A percentile compares a stretch with the other conserved stretches of the same genome.
Evolutionary conservation across 2,797 vertebrate species (phyloP).

Genomic region (Rousettus madagascariensis): DNA sequence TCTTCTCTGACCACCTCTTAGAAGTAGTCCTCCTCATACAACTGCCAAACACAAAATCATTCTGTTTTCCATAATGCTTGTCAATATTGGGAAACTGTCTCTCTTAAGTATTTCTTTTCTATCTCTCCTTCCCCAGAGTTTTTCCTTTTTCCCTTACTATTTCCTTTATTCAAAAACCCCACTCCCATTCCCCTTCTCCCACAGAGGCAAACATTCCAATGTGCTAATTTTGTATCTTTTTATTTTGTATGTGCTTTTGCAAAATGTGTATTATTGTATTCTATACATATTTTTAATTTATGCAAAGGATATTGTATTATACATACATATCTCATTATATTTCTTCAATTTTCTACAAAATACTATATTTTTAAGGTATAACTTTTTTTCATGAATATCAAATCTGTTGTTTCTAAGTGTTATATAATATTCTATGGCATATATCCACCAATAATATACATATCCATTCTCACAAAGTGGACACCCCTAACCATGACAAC

Average conservation of each 20-base stretch:
- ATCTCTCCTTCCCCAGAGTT: not conserved
- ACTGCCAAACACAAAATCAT: too few species aligned
- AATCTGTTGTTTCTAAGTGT: not conserved
- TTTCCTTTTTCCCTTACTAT: not conserved
- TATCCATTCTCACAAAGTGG: not conserved
- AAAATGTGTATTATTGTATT: slow-evolving; percentile 16
- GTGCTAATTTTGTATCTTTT: not conserved
- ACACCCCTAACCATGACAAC: not conserved
- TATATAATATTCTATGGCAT: not conserved
- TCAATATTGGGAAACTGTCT: not conserved
- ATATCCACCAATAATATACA: not conserved
- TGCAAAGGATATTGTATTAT: not conserved
- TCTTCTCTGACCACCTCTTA: not conserved
- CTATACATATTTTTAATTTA: not conserved
- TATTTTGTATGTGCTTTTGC: not conserved
- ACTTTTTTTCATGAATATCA: not conserved
- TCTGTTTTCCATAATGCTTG: not conserved
- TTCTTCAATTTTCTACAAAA: not conserved
- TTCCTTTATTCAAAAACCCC: not conserved
- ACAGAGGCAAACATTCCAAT: not conserved
- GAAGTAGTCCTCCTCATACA: not conserved
- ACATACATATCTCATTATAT: not conserved
- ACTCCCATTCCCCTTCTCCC: not conserved
- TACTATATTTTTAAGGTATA: not conserved
- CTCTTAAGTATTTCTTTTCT: not conserved